A percentile compares a stretch with the other conserved stretches of the same genome.
phyloP scores from a whole-genome alignment of 2,888 invertebrate species.

The Pantelozetes paolii region DNA sequence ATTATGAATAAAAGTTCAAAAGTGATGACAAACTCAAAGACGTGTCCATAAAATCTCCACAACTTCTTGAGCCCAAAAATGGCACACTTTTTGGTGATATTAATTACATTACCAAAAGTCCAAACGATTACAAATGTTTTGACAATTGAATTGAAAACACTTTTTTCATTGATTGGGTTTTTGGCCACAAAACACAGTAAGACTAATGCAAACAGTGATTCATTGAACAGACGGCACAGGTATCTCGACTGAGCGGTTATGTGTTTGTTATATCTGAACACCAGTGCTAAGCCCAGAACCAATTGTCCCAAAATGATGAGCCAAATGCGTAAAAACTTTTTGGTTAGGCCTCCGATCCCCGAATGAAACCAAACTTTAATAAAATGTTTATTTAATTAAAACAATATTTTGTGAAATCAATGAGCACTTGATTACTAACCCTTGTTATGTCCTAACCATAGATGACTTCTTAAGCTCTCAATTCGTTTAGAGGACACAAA shows the following conservation, averaged over 20 bases:
- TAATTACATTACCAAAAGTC: slow-evolving; percentile 1
- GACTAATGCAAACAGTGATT: neutral
- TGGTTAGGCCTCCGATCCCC: neutral
- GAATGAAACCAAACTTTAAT: neutral
- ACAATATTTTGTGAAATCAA: no score
- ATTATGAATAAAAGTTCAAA: neutral
- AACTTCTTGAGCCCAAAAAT: neutral
- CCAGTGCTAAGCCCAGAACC: neutral
- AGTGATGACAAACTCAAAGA: neutral
- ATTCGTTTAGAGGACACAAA: neutral
- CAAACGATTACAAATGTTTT: neutral
- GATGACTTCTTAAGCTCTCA: neutral
- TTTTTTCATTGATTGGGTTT: neutral
- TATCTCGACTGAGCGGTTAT: neutral
- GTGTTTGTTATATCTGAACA: neutral
- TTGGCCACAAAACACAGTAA: neutral
- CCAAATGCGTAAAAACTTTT: neutral
- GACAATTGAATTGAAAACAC: neutral
- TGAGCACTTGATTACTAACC: no score
- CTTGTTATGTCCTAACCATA: slow-evolving; percentile 3
- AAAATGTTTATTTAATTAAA: no score
- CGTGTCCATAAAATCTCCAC: slow-evolving; percentile 12
- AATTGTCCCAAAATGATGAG: neutral
- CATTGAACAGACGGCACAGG: slow-evolving; percentile 7
- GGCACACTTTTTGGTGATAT: neutral